Evolutionary conservation across 1,140 invertebrate genomes (phyloP), one percentile per base, ranked within the genome.

Genomic region (Magallana ariakensis): DNA sequence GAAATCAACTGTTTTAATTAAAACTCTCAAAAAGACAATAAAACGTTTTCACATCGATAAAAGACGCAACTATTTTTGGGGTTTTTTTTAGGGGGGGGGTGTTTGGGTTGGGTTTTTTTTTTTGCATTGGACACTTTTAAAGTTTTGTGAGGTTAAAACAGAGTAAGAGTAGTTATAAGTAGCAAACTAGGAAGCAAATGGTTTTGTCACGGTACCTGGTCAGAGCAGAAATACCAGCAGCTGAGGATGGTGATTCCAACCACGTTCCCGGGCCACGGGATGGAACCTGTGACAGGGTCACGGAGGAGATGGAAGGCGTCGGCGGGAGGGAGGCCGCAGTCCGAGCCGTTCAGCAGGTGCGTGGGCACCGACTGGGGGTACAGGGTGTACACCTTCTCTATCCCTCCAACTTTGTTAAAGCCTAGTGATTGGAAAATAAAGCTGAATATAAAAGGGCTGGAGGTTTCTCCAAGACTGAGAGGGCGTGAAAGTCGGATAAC

Each of bases 151-250:
- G 33, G 33, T n/a, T n/a, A n/a, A n/a, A n/a, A n/a, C n/a, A n/a
- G n/a, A n/a, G n/a, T n/a, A n/a, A n/a, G n/a, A n/a, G n/a, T n/a
- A n/a, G n/a, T n/a, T n/a, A n/a, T n/a, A n/a, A n/a, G n/a, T n/a
- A n/a, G n/a, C n/a, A n/a, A 5, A 46, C 33, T 46, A 5, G 2
- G 33, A 46, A 2, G 33, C 5, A 46, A 46, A 46, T 46, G 2
- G 33, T 46, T 46, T 46, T 46, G 33, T 46, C 33, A 10, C 19
- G 11, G 0, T 85, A 95, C 95, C 94, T 96, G 96, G 90, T 96
- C 96, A 9, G 95, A 95, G 87, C 96, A 96, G 95, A 96, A 96
- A 91, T 96, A 96, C 96, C 96, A 96, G 62, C 95, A 93, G 46
- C 94, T 94, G 8, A 95, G 95, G 70, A 96, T 95, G 3, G 95